phyloP scores from a whole-genome alignment of 2,888 invertebrate genomes.

The Amphipoea lucens region DNA sequence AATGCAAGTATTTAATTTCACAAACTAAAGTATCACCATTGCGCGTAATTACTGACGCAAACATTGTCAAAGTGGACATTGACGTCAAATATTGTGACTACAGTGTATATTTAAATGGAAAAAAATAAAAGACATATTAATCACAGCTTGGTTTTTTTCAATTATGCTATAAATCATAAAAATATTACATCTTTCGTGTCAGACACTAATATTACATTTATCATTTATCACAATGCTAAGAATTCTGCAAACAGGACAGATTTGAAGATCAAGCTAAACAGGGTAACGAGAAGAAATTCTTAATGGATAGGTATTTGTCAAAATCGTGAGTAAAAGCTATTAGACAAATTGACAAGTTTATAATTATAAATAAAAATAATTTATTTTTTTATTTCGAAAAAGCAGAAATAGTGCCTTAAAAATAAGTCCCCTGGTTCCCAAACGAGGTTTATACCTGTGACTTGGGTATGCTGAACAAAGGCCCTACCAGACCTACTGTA shows the following conservation, averaged over 20 bases:
- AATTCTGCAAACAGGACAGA: constrained; percentile 50
- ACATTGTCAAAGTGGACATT: constrained; percentile 14
- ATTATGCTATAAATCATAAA: constrained; percentile 66
- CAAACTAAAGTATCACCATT: constrained; percentile 20
- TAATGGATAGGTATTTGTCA: constrained; percentile 9
- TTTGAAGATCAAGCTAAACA: constrained; percentile 46
- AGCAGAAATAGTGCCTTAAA: no score
- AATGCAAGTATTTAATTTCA: not conserved
- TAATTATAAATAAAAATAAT: no score
- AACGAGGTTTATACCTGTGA: no score
- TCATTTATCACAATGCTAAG: constrained; percentile 62
- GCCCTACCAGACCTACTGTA: no score
- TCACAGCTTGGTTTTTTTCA: constrained; percentile 80
- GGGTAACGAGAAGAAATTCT: constrained; percentile 30
- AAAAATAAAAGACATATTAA: constrained; percentile 62
- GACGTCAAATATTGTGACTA: constrained; percentile 31
- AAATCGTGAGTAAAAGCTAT: constrained; percentile 38
- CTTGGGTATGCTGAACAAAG: not conserved
- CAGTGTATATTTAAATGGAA: constrained; percentile 33
- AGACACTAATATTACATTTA: constrained; percentile 66
- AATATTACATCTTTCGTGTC: constrained; percentile 67
- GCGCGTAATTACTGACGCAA: constrained; percentile 45
- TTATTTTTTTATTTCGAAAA: no score
- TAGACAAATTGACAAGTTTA: no score
- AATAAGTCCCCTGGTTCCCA: no score